Percentiles rank a stretch among this genome's conserved stretches.
phyloP scores from a whole-genome alignment of 2,113 vertebrate genomes.

The Oryzias curvinotus region DNA sequence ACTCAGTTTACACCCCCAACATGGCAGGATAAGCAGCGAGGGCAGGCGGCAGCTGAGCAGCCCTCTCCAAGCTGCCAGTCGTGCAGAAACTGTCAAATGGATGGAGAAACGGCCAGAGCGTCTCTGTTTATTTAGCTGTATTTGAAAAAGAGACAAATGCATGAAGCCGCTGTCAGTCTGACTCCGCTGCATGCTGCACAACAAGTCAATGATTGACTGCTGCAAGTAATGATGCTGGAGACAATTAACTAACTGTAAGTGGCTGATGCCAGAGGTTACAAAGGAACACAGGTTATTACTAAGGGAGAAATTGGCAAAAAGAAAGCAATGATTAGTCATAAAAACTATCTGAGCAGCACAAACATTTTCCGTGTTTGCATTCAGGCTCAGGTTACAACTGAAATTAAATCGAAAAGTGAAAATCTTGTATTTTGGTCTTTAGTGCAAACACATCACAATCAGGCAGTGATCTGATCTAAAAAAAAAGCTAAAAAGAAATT shows the following conservation, averaged over 20 bases:
- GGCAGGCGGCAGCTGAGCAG: slow-evolving; percentile 33
- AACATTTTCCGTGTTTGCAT: no score
- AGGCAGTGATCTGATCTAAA: no score
- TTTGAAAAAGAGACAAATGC: slow-evolving; percentile 4
- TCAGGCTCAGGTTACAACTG: no score
- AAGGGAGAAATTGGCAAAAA: no score
- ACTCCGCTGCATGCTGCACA: background rate
- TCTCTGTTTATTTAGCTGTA: background rate
- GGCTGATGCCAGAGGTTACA: no score
- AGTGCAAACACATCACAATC: no score
- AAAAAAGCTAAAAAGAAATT: no score
- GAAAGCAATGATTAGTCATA: no score
- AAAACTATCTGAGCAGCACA: no score
- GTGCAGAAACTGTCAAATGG: slow-evolving; percentile 28
- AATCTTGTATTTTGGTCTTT: no score
- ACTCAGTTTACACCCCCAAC: slow-evolving; percentile 66
- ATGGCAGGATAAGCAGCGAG: slow-evolving; percentile 54
- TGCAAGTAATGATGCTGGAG: slow-evolving; percentile 4
- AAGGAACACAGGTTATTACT: no score
- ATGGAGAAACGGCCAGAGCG: background rate
- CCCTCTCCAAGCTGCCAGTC: slow-evolving; percentile 39
- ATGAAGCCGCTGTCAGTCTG: background rate
- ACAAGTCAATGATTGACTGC: slow-evolving; percentile 34
- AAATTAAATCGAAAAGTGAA: no score
- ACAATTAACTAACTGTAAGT: background rate